Conservation (phyloP, 2,797 vertebrate genomes). For the Clamator glandarius region DNA sequence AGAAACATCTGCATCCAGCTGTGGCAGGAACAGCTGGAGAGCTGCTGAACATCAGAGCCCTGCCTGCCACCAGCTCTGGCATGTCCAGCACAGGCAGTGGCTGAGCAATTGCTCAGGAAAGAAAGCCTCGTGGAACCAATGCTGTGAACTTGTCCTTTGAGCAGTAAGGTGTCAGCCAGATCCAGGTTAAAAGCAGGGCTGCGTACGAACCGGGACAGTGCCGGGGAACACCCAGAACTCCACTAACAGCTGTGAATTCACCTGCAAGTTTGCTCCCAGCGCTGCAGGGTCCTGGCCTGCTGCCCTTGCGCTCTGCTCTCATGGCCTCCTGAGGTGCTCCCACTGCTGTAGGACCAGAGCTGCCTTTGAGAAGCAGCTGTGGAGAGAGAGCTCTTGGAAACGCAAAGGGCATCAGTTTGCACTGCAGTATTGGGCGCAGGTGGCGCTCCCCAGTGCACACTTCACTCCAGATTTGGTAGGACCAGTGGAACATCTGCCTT, state of each 20-base stretch:
- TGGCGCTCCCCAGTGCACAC: background rate
- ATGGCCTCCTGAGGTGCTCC: background rate
- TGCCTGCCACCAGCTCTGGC: background rate
- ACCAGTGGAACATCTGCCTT: fast-evolving
- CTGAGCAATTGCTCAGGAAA: background rate
- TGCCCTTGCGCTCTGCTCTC: background rate
- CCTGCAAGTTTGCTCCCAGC: background rate
- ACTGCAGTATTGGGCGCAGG: too few species aligned
- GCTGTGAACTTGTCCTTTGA: background rate
- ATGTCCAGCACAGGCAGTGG: fast-evolving
- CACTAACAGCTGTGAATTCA: background rate
- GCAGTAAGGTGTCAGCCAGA: background rate
- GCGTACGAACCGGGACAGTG: fast-evolving
- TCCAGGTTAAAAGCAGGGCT: background rate
- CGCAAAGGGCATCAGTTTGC: too few species aligned
- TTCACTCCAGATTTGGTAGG: background rate
- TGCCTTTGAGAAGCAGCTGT: background rate
- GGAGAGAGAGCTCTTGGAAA: background rate
- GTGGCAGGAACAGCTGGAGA: background rate
- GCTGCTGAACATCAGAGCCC: background rate
- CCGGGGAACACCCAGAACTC: background rate
- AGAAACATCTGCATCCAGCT: background rate
- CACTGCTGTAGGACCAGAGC: background rate
- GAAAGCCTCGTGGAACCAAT: background rate
- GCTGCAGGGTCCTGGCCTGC: background rate